Percentiles rank a stretch among this genome's conserved stretches.
Evolutionary conservation across 2,797 vertebrate species (phyloP).

Genomic region (Dallia pectoralis): DNA sequence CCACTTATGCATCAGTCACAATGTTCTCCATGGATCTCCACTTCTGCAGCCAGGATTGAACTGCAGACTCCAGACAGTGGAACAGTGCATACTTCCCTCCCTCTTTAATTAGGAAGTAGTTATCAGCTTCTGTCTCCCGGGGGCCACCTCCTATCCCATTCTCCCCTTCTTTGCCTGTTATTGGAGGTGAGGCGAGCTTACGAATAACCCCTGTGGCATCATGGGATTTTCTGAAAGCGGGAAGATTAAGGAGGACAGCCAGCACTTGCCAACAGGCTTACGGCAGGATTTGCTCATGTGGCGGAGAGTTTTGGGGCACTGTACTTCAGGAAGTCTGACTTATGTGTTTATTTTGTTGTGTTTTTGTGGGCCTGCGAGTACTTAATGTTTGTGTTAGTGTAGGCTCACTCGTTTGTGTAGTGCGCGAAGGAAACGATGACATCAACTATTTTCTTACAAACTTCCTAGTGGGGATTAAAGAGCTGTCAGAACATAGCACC

Average conservation of each 20-base stretch:
- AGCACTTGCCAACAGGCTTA: conserved; percentile 51
- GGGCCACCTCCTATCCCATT: conserved; percentile 22
- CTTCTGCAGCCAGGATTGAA: conserved; percentile 4
- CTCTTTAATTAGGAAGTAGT: conserved; percentile 36
- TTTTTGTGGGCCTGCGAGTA: not conserved
- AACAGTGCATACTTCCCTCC: conserved; percentile 3
- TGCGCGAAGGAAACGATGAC: not conserved
- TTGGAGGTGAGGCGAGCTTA: conserved; percentile 31
- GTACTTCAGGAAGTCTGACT: conserved; percentile 8
- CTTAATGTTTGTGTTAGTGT: conserved; percentile 13
- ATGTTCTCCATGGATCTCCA: not conserved
- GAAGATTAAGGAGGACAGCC: conserved; percentile 53
- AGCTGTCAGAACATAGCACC: conserved; percentile 48
- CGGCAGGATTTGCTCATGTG: conserved; percentile 38
- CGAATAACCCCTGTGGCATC: conserved; percentile 6
- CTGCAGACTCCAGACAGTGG: not conserved
- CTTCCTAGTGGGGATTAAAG: conserved; percentile 58
- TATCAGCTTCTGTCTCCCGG: conserved; percentile 21
- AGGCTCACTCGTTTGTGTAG: not conserved
- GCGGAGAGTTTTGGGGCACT: conserved; percentile 29
- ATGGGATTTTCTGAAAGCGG: conserved; percentile 55
- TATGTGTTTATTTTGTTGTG: conserved; percentile 24
- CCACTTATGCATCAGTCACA: conserved; percentile 10
- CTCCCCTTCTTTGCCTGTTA: conserved; percentile 21
- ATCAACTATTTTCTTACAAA: conserved; percentile 31